Percentiles rank a stretch among this genome's conserved stretches.
These are phyloP conservation scores for Oscheius sp. DNA, from an alignment of 1,140 invertebrate species.

Conservation along the genomic window DNA sequence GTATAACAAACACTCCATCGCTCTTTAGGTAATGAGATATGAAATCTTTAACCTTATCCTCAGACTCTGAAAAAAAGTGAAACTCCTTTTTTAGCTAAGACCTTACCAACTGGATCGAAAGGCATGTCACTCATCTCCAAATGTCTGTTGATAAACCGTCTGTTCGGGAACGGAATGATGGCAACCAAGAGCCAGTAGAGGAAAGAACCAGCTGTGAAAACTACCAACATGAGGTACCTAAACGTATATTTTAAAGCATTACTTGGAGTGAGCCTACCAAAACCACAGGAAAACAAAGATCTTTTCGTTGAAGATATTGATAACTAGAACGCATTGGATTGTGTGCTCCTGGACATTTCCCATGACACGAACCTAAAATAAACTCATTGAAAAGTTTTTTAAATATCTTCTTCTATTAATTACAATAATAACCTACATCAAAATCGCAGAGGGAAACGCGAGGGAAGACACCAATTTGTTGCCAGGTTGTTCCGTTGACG, in stretches of 20 bases:
- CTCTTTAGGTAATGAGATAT: slow-evolving; percentile 63
- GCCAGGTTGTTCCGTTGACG: slow-evolving; percentile 39
- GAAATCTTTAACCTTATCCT: slow-evolving; percentile 57
- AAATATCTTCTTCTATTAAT: too few species aligned
- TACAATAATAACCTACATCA: slow-evolving; percentile 61
- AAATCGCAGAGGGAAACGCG: slow-evolving; percentile 65
- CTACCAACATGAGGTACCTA: slow-evolving; percentile 64
- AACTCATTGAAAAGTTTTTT: too few species aligned
- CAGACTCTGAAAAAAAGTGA: slow-evolving; percentile 8
- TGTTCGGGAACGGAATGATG: slow-evolving; percentile 45
- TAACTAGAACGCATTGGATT: slow-evolving; percentile 66
- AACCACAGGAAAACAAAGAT: slow-evolving; percentile 66
- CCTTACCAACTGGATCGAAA: slow-evolving; percentile 45
- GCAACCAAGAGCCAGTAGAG: slow-evolving; percentile 52
- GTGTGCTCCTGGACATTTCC: slow-evolving; percentile 62
- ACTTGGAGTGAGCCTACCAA: slow-evolving; percentile 43
- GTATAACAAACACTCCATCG: slow-evolving; percentile 65
- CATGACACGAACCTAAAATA: slow-evolving; percentile 56
- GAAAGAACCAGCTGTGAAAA: slow-evolving; percentile 61
- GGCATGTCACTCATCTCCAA: slow-evolving; percentile 55
- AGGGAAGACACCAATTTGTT: slow-evolving; percentile 62
- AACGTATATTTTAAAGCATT: neutral
- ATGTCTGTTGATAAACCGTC: slow-evolving; percentile 50
- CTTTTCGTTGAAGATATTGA: slow-evolving; percentile 67
- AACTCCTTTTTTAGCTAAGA: neutral